A percentile compares a stretch with the other conserved stretches of the same genome.
Evolutionary conservation across 2,113 vertebrate species (phyloP).

Genomic region (Cepphus grylle): DNA sequence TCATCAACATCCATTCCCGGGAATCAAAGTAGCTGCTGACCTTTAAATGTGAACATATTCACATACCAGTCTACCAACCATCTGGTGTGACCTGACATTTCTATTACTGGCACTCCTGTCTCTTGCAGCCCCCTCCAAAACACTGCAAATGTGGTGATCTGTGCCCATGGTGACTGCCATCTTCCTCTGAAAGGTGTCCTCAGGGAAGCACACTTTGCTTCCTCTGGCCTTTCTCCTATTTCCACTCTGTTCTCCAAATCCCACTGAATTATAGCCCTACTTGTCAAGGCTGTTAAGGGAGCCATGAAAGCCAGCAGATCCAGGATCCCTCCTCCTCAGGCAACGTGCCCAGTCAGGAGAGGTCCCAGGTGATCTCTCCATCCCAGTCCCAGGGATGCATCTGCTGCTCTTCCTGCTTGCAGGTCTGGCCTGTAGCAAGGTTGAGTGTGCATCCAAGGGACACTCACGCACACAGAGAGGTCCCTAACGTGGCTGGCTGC

Average conservation of each 20-base stretch:
- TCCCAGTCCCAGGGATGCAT: not conserved
- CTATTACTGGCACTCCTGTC: not conserved
- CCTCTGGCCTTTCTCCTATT: not conserved
- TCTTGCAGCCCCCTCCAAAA: not conserved
- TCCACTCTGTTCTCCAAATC: not conserved
- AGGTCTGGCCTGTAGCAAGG: not conserved
- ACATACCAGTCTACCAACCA: not conserved
- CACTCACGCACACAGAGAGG: not conserved
- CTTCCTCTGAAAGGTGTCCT: not conserved
- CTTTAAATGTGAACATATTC: constrained; percentile 43
- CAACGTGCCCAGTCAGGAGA: not conserved
- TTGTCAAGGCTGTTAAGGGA: not conserved
- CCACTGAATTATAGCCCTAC: not conserved
- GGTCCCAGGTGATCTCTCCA: not conserved
- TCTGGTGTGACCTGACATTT: constrained; percentile 38
- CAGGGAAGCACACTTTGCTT: not conserved
- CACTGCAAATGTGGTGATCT: not conserved
- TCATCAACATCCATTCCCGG: not conserved
- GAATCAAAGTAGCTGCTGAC: constrained; percentile 38
- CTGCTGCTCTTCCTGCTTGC: not conserved
- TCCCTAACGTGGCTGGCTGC: not conserved
- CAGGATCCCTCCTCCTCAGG: accelerated
- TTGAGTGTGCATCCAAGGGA: not conserved
- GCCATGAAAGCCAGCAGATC: not conserved
- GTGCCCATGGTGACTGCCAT: not conserved